Evolutionary conservation across 2,888 invertebrate species (phyloP), one percentile per base, ranked within the genome.

Genomic region (Macrosiphum euphorbiae): DNA sequence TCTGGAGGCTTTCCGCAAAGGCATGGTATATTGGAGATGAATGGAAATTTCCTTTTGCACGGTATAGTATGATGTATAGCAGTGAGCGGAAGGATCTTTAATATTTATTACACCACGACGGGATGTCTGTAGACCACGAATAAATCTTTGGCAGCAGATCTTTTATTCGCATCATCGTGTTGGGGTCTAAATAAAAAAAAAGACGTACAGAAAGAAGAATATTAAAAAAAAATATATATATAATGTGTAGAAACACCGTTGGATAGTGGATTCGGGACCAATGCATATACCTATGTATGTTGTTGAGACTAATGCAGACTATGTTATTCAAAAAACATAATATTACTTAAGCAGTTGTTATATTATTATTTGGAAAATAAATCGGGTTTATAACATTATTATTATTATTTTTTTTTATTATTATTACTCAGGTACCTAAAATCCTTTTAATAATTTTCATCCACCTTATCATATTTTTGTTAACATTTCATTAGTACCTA

Each of bases 51-150:
- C 24, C 10, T 78, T 90, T 90, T 50, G 35, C 35, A 7, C 90
- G 26, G 26, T 24, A 44, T 44, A 55, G 44, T 44, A 47, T 35
- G 41, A 8, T n/a, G n/a, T 16, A 24, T 13, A 50, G 52, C 52
- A 28, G 52, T 24, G 52, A n/a, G 44, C 91, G 44, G 55, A 44
- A 86, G 41, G 35, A 87, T 87, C 61, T 87, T 87, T 92, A 86
- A 92, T 87, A 92, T 92, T 87, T 92, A 92, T 92, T 92, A 58
- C n/a, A n/a, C n/a, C 26, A 4, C 58, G 55, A 87, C 85, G 47
- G 61, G 92, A 92, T 67, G 91, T 35, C 61, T 44, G 85, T 91
- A 91, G n/a, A 84, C 85, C 67, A 28, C 86, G 47, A 92, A 92
- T 92, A 92, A 87, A 92, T 87, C 87, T 87, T 87, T 61, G 47